Evolutionary conservation across 2,888 invertebrate species (phyloP), one percentile per base, ranked within the genome.

Genomic region (Aspidapion aeneum): DNA sequence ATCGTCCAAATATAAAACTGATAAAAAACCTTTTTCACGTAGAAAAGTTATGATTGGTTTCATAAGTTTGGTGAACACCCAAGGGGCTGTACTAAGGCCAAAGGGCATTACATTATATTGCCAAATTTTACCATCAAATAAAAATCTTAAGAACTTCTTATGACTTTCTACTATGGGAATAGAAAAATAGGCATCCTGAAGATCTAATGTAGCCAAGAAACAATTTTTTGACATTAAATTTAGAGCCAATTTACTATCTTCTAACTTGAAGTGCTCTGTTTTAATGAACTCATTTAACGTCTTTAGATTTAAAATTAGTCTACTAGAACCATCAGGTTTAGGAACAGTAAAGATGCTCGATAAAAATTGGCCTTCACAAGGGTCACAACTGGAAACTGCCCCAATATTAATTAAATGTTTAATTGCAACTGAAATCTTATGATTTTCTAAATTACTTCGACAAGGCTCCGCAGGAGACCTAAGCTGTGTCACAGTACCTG

Each of bases 181-280:
- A 17, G 64, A 62, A 21, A 63, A 68, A 60, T 71, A 70, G 20
- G 67, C n/a, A n/a, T n/a, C 49, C n/a, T 48, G n/a, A 48, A 67
- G 55, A 21, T 67, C 66, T 58, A 67, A 35, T 18, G 50, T 63
- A 2, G 61, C 61, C 62, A 66, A 59, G 22, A 61, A 63, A 61
- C 65, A 67, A 48, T 67, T 22, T 58, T 60, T 21, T 21, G 57
- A 22, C 17, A 73, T 64, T 16, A 72, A 48, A 17, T 67, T 57
- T 5, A 59, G 61, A 0, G 65, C 67, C 1, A 69, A 65, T 64
- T 64, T 66, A 35, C 58, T 62, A 60, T 72, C 68, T 56, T 73
- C 69, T 49, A 71, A 64, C 62, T 74, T 72, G 56, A 74, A 73
- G 63, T 74, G 71, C 49, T n/a, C 9, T n/a, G 49, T 12, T 12